phyloP scores from a whole-genome alignment of 2,888 invertebrate species.

The Parnassius smintheus region DNA sequence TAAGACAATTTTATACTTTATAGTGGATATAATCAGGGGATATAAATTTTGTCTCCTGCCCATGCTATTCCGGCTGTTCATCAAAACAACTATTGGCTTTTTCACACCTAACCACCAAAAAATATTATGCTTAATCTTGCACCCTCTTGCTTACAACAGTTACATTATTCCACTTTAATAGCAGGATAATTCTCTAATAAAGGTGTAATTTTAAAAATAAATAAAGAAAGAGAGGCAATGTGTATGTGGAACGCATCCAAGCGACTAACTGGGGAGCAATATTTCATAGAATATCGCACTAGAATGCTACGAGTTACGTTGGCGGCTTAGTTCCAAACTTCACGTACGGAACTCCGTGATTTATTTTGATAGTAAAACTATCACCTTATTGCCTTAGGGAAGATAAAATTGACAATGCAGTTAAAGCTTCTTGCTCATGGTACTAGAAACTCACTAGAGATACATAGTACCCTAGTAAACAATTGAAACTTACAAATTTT shows the following conservation, averaged over 20 bases:
- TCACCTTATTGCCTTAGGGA: background rate
- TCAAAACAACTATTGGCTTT: too few species aligned
- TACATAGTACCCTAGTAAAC: background rate
- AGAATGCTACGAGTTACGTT: slow-evolving; percentile 10
- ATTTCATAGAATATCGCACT: slow-evolving; percentile 20
- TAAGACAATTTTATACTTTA: too few species aligned
- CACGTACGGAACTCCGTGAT: slow-evolving; percentile 12
- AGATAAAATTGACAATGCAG: background rate
- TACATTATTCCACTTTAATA: too few species aligned
- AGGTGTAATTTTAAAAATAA: too few species aligned
- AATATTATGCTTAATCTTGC: too few species aligned
- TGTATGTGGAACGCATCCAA: slow-evolving; percentile 10
- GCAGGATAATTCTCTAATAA: too few species aligned
- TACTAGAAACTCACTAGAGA: background rate
- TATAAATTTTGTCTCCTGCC: too few species aligned
- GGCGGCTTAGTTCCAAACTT: slow-evolving; percentile 22
- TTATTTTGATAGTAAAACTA: slow-evolving; percentile 6
- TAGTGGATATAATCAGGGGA: too few species aligned
- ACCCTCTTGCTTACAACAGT: too few species aligned
- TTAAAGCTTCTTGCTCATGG: slow-evolving; percentile 1
- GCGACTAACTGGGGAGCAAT: slow-evolving; percentile 18
- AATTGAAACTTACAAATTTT: too few species aligned
- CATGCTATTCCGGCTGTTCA: too few species aligned
- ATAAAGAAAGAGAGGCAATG: slow-evolving; percentile 1
- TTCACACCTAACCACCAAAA: too few species aligned